These are phyloP conservation scores for Epistrophe grossulariae DNA, from an alignment of 2,888 invertebrate genomes.

Conservation along the genomic window DNA sequence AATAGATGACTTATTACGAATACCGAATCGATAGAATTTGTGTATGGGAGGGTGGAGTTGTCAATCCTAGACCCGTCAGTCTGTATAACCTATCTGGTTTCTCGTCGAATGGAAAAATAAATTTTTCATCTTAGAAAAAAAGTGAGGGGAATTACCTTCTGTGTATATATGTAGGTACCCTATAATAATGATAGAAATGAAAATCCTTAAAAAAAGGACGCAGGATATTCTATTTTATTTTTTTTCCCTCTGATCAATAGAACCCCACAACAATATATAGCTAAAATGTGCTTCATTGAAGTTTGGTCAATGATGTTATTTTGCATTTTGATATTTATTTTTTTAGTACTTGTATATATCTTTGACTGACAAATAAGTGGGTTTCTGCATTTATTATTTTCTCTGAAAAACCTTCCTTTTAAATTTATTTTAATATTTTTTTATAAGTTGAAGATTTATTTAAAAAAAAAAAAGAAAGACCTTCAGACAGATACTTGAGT, in stretches of 20 bases:
- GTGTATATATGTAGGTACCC: neutral
- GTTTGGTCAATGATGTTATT: slow-evolving; percentile 64
- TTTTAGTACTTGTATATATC: slow-evolving; percentile 18
- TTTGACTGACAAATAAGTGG: slow-evolving; percentile 20
- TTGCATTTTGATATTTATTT: slow-evolving; percentile 44
- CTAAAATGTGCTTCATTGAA: slow-evolving; percentile 57
- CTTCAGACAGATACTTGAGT: neutral
- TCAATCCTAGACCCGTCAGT: slow-evolving; percentile 3
- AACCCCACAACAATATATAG: slow-evolving; percentile 54
- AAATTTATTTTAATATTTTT: neutral
- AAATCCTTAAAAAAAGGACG: slow-evolving; percentile 58
- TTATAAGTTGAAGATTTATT: slow-evolving; percentile 2
- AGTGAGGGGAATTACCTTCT: slow-evolving; percentile 11
- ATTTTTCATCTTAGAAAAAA: slow-evolving; percentile 60
- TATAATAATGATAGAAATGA: slow-evolving; percentile 36
- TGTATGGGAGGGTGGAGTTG: neutral
- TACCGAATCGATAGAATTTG: slow-evolving; percentile 61
- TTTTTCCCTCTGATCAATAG: slow-evolving; percentile 9
- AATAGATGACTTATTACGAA: slow-evolving; percentile 75
- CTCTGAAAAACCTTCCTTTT: neutral
- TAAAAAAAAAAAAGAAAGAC: neutral
- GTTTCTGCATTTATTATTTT: slow-evolving; percentile 5
- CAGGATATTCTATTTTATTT: slow-evolving; percentile 15
- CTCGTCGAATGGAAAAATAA: slow-evolving; percentile 52
- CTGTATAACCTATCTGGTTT: slow-evolving; percentile 30